Conservation (phyloP, 2,113 vertebrate species). For the Myrmecophaga tridactyla region DNA sequence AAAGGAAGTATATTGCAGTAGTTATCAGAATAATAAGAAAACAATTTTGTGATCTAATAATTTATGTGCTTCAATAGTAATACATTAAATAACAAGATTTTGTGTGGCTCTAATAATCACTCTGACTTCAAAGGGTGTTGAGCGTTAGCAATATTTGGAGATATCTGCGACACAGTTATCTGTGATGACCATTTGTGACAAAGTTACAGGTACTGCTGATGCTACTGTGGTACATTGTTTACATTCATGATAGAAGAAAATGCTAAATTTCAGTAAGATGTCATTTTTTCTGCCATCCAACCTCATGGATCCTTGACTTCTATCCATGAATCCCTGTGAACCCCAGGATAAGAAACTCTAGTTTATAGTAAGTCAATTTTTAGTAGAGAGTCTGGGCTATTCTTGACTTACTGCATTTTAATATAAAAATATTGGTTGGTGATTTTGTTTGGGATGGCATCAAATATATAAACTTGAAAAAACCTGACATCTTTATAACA, state of each 20-base stretch:
- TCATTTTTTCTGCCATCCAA: not conserved
- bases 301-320: not conserved
- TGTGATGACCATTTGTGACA: not conserved
- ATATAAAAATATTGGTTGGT: constrained; percentile 13
- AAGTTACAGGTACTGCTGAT: too few relatives aligned
- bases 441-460: not conserved
- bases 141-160: not conserved
- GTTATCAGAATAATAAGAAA: not conserved
- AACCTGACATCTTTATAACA: not conserved
- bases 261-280: not conserved
- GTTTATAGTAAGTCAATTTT: too few relatives aligned
- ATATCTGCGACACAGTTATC: not conserved
- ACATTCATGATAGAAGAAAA: not conserved
- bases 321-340: not conserved
- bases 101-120: not conserved
- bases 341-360: too few relatives aligned
- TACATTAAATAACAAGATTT: not conserved
- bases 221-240: not conserved
- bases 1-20: not conserved
- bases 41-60: too few relatives aligned
- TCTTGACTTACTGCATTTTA: constrained; percentile 24
- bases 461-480: not conserved
- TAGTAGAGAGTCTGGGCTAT: too few relatives aligned
- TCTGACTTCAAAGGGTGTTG: not conserved
- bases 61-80: not conserved